Conservation (phyloP, 2,797 vertebrate species). For the Bufotes viridis region DNA sequence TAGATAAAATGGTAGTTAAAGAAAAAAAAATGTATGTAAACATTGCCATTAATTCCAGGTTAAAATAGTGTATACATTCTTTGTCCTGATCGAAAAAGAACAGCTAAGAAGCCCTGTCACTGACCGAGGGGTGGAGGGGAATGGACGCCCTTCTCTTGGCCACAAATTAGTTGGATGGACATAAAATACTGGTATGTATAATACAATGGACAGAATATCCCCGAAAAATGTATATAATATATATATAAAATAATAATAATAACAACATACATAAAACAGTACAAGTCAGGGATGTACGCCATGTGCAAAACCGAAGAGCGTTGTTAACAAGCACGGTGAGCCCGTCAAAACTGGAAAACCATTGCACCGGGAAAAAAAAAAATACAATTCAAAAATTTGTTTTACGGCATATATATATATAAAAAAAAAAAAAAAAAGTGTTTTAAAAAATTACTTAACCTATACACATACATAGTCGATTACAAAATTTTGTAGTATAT, state of each 20-base stretch:
- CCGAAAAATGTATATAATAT: constrained; percentile 64
- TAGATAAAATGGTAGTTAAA: constrained; percentile 69
- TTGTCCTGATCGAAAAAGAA: constrained; percentile 72
- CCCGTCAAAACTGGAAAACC: constrained; percentile 10
- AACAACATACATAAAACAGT: constrained; percentile 62
- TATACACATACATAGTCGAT: constrained; percentile 66
- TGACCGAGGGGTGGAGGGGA: not conserved
- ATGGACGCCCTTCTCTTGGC: not conserved
- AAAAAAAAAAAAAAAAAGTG: not conserved
- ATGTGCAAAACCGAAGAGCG: constrained; percentile 55
- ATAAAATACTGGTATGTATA: constrained; percentile 22
- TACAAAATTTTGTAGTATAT: constrained; percentile 69
- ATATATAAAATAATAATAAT: constrained; percentile 65
- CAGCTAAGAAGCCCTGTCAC: constrained; percentile 17
- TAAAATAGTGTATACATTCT: constrained; percentile 80
- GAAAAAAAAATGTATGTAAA: constrained; percentile 86
- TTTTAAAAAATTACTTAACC: constrained; percentile 57
- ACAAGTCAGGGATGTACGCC: constrained; percentile 59
- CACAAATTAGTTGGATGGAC: constrained; percentile 14
- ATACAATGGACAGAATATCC: constrained; percentile 7
- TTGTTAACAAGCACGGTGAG: not conserved
- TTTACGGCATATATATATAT: constrained; percentile 66
- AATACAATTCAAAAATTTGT: constrained; percentile 54
- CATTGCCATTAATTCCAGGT: constrained; percentile 79
- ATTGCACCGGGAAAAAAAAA: constrained; percentile 65